Conservation (phyloP, 2,888 invertebrate genomes). For the Philopedon plagiatum region DNA sequence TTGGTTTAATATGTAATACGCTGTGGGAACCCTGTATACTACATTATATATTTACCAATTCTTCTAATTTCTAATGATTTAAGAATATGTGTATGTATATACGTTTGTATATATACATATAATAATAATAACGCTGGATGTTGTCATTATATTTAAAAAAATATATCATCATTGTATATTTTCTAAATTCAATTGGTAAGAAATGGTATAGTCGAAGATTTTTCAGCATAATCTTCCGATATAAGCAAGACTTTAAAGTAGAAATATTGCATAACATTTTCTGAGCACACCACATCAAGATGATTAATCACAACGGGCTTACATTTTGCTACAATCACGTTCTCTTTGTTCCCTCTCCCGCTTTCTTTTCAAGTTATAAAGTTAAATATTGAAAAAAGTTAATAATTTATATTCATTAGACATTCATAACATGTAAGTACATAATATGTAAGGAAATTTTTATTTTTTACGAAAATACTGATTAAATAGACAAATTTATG, state of each 20-base stretch:
- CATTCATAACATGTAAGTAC: neutral
- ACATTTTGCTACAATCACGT: constrained; percentile 8
- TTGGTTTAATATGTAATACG: too few species aligned
- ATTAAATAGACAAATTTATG: neutral
- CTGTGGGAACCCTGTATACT: too few species aligned
- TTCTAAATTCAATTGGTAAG: too few species aligned
- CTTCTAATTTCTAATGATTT: too few species aligned
- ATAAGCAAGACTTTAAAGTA: constrained; percentile 1
- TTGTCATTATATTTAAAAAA: too few species aligned
- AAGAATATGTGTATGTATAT: too few species aligned
- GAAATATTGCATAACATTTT: constrained; percentile 9
- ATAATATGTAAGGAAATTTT: too few species aligned
- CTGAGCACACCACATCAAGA: constrained; percentile 8
- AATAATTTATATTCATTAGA: neutral
- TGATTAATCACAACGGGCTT: constrained; percentile 21
- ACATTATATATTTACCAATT: too few species aligned
- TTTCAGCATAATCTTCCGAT: neutral
- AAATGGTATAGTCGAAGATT: too few species aligned
- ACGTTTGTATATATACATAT: too few species aligned
- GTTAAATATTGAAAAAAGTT: neutral
- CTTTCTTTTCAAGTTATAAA: constrained; percentile 1
- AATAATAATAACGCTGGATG: too few species aligned
- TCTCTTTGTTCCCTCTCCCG: neutral
- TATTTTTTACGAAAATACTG: neutral
- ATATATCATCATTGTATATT: too few species aligned